These are phyloP conservation scores for Pollenia labialis DNA, from an alignment of 2,888 invertebrate genomes.

Conservation along the genomic window DNA sequence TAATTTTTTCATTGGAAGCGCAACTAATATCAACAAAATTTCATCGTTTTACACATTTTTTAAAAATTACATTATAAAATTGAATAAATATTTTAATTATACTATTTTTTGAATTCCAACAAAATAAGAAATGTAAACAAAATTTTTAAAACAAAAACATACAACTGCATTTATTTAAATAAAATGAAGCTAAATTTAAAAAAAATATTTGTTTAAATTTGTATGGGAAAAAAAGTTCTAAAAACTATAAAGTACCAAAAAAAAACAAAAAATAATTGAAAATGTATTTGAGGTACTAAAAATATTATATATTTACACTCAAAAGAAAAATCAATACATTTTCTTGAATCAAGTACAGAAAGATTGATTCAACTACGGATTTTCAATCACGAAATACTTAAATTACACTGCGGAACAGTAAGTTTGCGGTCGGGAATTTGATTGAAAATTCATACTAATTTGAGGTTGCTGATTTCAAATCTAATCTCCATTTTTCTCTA, in stretches of 20 bases:
- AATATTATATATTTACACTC: no score
- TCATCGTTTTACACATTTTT: constrained; percentile 32
- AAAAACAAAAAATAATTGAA: neutral
- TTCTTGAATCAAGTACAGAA: no score
- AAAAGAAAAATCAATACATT: no score
- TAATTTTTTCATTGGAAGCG: constrained; percentile 37
- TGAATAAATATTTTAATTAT: constrained; percentile 17
- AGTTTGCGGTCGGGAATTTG: no score
- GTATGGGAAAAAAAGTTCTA: no score
- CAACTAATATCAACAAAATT: constrained; percentile 40
- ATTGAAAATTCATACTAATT: no score
- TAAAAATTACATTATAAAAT: constrained; percentile 43
- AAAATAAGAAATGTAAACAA: constrained; percentile 30
- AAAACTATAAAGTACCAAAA: no score
- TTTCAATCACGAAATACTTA: no score
- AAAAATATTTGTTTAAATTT: constrained; percentile 27
- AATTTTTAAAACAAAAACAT: constrained; percentile 52
- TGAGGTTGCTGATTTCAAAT: no score
- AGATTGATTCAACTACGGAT: no score
- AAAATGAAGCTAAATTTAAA: constrained; percentile 67
- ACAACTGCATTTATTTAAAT: constrained; percentile 71
- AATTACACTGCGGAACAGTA: no score
- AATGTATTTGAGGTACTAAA: neutral
- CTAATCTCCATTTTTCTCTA: no score
- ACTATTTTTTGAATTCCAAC: neutral